Conservation (phyloP, 2,797 vertebrate genomes). For the Falco rusticolus region DNA sequence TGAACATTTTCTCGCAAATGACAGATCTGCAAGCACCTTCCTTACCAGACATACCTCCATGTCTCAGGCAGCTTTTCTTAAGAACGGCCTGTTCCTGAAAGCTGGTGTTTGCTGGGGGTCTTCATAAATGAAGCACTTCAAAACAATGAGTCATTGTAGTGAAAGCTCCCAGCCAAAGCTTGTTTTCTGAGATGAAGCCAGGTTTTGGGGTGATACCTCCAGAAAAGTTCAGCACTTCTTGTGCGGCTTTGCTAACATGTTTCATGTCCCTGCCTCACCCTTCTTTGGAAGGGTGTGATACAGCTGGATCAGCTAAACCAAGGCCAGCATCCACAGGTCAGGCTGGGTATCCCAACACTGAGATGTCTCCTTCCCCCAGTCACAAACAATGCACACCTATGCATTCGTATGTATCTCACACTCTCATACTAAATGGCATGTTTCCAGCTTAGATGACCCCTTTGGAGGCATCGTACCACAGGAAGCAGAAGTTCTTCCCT, state of each 20-base stretch:
- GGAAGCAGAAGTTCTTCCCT: neutral
- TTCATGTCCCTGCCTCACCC: neutral
- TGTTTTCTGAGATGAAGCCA: neutral
- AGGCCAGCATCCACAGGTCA: neutral
- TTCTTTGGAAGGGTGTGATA: neutral
- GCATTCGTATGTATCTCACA: accelerated
- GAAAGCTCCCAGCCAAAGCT: neutral
- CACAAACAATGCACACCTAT: no score
- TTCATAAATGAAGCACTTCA: neutral
- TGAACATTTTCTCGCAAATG: neutral
- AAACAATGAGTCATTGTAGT: neutral
- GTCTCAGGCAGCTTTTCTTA: neutral
- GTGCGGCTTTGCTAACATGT: neutral
- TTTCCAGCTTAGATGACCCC: neutral
- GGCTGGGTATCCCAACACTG: neutral
- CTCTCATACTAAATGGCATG: neutral
- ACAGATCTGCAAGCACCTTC: neutral
- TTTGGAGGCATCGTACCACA: neutral
- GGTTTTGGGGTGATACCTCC: neutral
- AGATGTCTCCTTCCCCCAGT: neutral
- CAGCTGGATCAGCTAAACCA: neutral
- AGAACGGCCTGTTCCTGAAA: neutral
- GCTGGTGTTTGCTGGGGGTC: neutral
- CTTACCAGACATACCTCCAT: neutral
- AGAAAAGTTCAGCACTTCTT: neutral